A percentile compares a stretch with the other conserved stretches of the same genome.
Evolutionary conservation across 2,797 vertebrate species (phyloP).

Genomic region (Odontamblyopus lacepedii): DNA sequence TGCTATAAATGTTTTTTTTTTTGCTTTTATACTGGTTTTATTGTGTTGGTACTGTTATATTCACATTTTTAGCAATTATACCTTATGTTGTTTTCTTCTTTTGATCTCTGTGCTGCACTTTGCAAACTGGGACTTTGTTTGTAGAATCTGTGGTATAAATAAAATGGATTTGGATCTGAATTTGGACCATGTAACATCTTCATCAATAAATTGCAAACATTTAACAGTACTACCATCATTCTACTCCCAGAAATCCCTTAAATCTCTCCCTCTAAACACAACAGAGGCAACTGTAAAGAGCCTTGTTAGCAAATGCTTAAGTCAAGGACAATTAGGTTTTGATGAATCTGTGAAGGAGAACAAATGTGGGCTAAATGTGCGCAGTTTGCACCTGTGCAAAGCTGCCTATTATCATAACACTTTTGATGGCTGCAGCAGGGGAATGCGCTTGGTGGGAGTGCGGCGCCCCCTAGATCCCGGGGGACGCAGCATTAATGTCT

Average conservation of each 20-base stretch:
- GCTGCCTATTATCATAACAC: conserved; percentile 71
- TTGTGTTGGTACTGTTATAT: too few relatives aligned
- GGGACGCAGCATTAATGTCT: conserved; percentile 78
- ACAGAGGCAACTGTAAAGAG: conserved; percentile 7
- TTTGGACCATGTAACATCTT: not conserved
- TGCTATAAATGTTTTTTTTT: too few relatives aligned
- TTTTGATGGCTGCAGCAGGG: conserved; percentile 65
- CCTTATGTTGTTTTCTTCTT: too few relatives aligned
- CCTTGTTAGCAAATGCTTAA: conserved; percentile 44
- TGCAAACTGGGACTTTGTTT: too few relatives aligned
- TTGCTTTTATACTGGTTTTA: too few relatives aligned
- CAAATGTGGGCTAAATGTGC: conserved; percentile 64
- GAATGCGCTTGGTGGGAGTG: conserved; percentile 64
- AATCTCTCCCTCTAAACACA: conserved; percentile 16
- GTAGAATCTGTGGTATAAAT: too few relatives aligned
- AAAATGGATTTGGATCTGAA: too few relatives aligned
- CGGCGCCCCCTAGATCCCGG: conserved; percentile 57
- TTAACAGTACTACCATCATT: not conserved
- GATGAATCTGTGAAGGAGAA: conserved; percentile 51
- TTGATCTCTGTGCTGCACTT: too few relatives aligned
- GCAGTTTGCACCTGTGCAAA: conserved; percentile 78
- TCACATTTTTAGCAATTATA: too few relatives aligned
- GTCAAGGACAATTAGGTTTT: conserved; percentile 43
- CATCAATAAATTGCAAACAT: not conserved
- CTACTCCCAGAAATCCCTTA: not conserved